Evolutionary conservation across 2,113 vertebrate genomes (phyloP), one percentile per base, ranked within the genome.

Genomic region (Phyllostomus discolor): DNA sequence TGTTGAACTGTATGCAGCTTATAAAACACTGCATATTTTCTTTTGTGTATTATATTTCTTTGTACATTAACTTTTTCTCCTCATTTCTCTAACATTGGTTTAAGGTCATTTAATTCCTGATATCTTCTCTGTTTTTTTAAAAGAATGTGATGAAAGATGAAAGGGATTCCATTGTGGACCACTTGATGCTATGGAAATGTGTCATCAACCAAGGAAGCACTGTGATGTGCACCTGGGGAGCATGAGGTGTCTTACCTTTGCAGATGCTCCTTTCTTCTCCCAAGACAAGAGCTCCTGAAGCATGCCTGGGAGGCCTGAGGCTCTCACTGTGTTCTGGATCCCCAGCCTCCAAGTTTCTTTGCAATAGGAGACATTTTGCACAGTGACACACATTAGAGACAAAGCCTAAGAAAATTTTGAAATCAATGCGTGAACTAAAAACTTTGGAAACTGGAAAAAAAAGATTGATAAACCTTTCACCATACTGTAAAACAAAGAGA

Each of bases 21-120:
- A 17, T 3, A 24, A 72, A 88, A 92, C 73, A 46, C 50, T 94
- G n/a, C 48, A 8, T 87, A 7, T 92, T 95, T 94, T 94, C n/a
- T 96, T 95, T 66, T 75, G 14, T 89, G 5, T n/a, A 19, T 43
- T 52, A 24, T 92, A 41, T 76, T 83, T 66, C 41, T 95, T 96
- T 54, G 20, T 92, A 7, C 20, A 85, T 35, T 50, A 93, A 81
- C 50, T 6, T 90, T 81, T 17, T 28, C 54, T 80, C 33, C 26
- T 87, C 41, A 0, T 87, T 33, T 80, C 38, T 86, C 33, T 84
- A 93, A 20, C 38, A 41, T 64, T 97, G 38, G 10, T 75, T 90
- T 90, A 80, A 94, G 95, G 35, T 54, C 35, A 28, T 1, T 79
- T 79, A 79, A 78, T 89, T 80, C 33, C n/a, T 95, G 38, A 26